Base-by-base conservation (phyloP, 2,888 invertebrate species). In the Scrobipalpa costella region DNA sequence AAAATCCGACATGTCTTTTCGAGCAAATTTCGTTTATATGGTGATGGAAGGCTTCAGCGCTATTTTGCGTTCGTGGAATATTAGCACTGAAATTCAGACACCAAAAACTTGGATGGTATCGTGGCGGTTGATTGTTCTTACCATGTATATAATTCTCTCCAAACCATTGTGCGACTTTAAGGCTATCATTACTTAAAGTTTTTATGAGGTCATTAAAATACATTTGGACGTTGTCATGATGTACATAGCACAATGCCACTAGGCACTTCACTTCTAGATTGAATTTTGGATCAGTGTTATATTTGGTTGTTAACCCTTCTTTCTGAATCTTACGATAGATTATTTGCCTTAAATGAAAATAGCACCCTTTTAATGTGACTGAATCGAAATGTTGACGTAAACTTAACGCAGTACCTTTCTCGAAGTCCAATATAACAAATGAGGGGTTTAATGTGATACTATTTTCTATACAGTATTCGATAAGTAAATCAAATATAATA, bases 311-410 rank as follows among this genome's bases (percentile, higher is more conserved):
- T n/a, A 61, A 58, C 7, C 66, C 66, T n/a, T 64, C 59, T 21
- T 38, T 61, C 61, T 64, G 64, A 8, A 67, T 15, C 62, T 65
- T 67, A 15, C 64, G 55, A 55, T 66, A 63, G 8, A 67, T 50
- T 40, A 66, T 64, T 47, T 67, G 67, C 33, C 67, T 44, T 36
- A 67, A 47, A 62, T 67, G 67, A 57, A 67, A 67, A 67, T 59
- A 67, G 57, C 64, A 68, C 9, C 64, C 65, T 61, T 65, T 65
- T 17, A 63, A 11, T 7, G 38, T 67, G 2, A 65, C 61, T 36
- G 52, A 11, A 40, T 66, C 61, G 52, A 67, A 67, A 61, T 65
- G 52, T 64, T 64, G 63, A 21, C 63, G 61, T 2, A 62, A 9
- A 60, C 65, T 63, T 65, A 65, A 55, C 49, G 13, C 52, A 33